phyloP scores from a whole-genome alignment of 2,888 invertebrate species.

The Apamea sordens region DNA sequence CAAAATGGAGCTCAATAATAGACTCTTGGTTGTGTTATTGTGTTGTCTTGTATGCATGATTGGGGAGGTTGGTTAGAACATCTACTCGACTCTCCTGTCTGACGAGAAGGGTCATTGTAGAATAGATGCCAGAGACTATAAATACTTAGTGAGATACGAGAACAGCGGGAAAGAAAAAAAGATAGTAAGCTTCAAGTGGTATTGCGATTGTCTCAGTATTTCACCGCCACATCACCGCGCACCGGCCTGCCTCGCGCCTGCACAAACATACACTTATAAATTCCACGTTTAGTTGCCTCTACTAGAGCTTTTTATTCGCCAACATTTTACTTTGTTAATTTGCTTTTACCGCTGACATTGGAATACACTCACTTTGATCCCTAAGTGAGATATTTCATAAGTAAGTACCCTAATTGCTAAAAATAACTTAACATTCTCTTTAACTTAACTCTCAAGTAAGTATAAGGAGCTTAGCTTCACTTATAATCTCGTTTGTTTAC shows the following conservation, averaged over 20 bases:
- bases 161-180: neutral
- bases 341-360: neutral
- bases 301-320: neutral
- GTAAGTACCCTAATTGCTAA: slow-evolving; percentile 12
- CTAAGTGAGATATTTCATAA: neutral
- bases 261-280: neutral
- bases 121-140: neutral
- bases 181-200: neutral
- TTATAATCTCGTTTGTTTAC: slow-evolving; percentile 14
- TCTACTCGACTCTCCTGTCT: neutral
- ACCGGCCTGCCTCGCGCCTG: no score
- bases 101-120: neutral
- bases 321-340: neutral
- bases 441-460: slow-evolving; percentile 14
- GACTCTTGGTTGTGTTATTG: slow-evolving; percentile 7
- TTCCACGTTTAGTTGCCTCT: no score
- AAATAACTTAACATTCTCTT: slow-evolving; percentile 16
- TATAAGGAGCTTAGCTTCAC: slow-evolving; percentile 28
- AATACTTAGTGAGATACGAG: neutral
- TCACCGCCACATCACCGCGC: no score
- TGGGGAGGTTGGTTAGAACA: neutral
- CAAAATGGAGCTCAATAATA: slow-evolving; percentile 30
- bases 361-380: slow-evolving; percentile 2
- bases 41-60: neutral
- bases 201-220: neutral